Base-by-base conservation (phyloP, 2,888 invertebrate species). In the Lypha dubia region DNA sequence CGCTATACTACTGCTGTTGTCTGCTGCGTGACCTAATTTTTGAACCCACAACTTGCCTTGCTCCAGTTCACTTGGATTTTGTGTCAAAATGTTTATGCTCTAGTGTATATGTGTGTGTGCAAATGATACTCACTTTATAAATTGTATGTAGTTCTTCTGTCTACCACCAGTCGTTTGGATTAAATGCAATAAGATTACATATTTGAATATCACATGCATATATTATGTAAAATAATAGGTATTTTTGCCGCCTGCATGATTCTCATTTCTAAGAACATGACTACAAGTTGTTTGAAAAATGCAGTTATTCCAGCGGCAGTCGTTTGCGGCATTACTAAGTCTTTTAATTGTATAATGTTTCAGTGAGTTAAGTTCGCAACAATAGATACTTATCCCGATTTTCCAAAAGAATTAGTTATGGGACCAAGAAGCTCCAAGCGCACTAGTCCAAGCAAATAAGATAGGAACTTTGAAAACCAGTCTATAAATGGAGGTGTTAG, bases 1-100 rank as follows among this genome's bases (percentile, higher is more conserved):
- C 63, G 60, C 35, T 63, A n/a, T n/a, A 32, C 41, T 35, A 35
- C 71, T 28, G 28, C 28, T 73, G 73, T 68, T 71, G 71, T 70
- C 53, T 49, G 32, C 51, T 74, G 81, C 65, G 79, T 87, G 87
- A 87, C 86, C 87, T 83, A 86, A 83, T 86, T 87, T 83, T 80
- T 80, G 71, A 84, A 79, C 84, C 86, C 83, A 75, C 83, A 85
- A 75, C 83, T 83, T 81, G 86, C 76, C 79, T 86, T 84, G 86
- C 86, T 86, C 86, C 75, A 86, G 77, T 86, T 86, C 84, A 77
- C 44, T 68, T 82, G 65, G 67, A 67, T 81, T 58, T 85, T 71
- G 44, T 76, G 11, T 53, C 8, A 35, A 44, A 58, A 13, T 32
- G n/a, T n/a, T n/a, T n/a, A 20, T 20, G 20, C 49, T 9, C 20